Evolutionary conservation across 2,113 vertebrate genomes (phyloP), one percentile per base, ranked within the genome.

Genomic region (Salvelinus fontinalis): DNA sequence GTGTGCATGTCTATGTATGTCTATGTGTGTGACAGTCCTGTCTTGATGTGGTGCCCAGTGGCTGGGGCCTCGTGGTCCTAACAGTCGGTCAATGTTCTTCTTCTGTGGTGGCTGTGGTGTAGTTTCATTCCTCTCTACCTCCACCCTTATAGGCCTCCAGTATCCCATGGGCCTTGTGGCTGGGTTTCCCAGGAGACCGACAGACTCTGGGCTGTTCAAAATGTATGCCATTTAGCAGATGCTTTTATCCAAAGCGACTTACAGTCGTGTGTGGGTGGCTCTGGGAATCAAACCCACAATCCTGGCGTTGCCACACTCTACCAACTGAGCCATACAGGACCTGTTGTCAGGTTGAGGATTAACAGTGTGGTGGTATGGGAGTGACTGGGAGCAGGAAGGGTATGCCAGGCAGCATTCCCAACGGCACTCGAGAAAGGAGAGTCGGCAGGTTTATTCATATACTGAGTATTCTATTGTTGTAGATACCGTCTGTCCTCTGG

Each of bases 301-400:
- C 39, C 39, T 44, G 9, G 0, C 39, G 2, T 44, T 44, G 39
- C 39, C 39, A 44, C 8, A 11, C 39, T 44, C 39, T 44, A 44
- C 39, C 39, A 44, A 44, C 39, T 44, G 39, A 44, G 8, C 39
- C 39, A 44, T 44, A 44, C 39, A 44, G 34, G 34, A 39, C 34
- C 34, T 39, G 34, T 51, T 81, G 84, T 72, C 73, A 75, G 72
- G 70, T 74, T 48, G 39, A 73, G 54, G 29, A 73, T 74, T 29
- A 62, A 62, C n/a, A 62, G 5, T 62, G n/a, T 22, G 59, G 59
- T 62, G 59, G 59, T 62, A 62, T 7, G 18, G 59, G n/a, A 9
- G n/a, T 22, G n/a, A 57, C 7, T 62, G 59, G 59, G 39, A 44
- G 39, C 39, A 44, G 39, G 39, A 44, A 11, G 39, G 39, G 2